A percentile compares a stretch with the other conserved stretches of the same genome.
These are phyloP conservation scores for Parotocinclus haroldoi DNA, from an alignment of 2,797 vertebrate genomes.

Conservation along the genomic window DNA sequence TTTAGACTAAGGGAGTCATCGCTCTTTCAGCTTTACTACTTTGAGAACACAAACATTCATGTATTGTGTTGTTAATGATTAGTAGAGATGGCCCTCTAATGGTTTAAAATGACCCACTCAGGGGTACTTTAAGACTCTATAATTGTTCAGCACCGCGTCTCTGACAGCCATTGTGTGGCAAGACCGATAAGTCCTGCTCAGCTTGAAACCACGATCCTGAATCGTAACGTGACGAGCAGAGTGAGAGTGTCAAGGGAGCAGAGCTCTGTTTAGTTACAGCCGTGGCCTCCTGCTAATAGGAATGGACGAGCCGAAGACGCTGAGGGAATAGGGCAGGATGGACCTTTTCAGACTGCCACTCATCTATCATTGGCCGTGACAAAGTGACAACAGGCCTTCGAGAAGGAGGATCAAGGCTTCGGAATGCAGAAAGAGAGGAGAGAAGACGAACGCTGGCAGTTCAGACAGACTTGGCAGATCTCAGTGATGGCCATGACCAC, in stretches of 20 bases:
- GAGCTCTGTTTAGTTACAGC: slow-evolving; percentile 21
- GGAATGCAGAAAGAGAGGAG: slow-evolving; percentile 15
- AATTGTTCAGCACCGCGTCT: slow-evolving; percentile 3
- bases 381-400: slow-evolving; percentile 31
- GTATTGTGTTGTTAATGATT: too few relatives aligned
- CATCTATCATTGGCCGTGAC: slow-evolving; percentile 45
- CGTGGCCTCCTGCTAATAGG: slow-evolving; percentile 28
- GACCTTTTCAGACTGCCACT: slow-evolving; percentile 30
- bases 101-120: too few relatives aligned
- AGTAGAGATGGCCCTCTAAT: too few relatives aligned
- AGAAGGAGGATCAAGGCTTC: slow-evolving; percentile 34
- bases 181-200: slow-evolving; percentile 20
- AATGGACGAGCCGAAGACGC: slow-evolving; percentile 29
- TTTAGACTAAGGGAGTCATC: too few relatives aligned
- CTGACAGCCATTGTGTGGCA: slow-evolving; percentile 16
- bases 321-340: slow-evolving; percentile 32
- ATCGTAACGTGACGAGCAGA: slow-evolving; percentile 26
- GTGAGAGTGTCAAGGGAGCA: slow-evolving; percentile 21
- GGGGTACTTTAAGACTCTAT: too few relatives aligned
- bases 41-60: too few relatives aligned
- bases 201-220: slow-evolving; percentile 17
- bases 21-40: too few relatives aligned
- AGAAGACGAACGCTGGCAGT: slow-evolving; percentile 21
- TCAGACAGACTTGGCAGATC: background rate
- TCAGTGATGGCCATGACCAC: background rate